These are phyloP conservation scores for Leucoraja erinaceus DNA, from an alignment of 2,113 vertebrate species.

Conservation along the genomic window DNA sequence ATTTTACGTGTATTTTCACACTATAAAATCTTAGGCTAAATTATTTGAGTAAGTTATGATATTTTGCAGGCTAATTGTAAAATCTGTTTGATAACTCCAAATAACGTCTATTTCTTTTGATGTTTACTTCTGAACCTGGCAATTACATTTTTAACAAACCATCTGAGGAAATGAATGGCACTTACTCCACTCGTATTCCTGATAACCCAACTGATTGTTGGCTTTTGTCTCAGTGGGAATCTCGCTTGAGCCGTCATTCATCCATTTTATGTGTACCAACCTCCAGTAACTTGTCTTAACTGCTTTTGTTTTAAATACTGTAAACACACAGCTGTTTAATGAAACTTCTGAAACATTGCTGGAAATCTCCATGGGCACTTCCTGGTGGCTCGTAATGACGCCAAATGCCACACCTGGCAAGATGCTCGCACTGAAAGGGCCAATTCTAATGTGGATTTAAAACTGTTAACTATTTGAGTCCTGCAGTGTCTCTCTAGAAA, in stretches of 20 bases:
- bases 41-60: too few species aligned
- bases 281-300: conserved; percentile 56
- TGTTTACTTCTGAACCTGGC: background rate
- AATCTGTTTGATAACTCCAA: background rate
- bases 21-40: background rate
- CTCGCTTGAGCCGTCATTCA: conserved; percentile 58
- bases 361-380: conserved; percentile 63
- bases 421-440: conserved; percentile 55
- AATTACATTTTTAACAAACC: conserved; percentile 9
- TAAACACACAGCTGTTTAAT: conserved; percentile 66
- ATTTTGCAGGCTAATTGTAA: background rate
- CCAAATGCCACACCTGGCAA: conserved; percentile 67
- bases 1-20: background rate
- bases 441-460: conserved; percentile 59
- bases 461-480: conserved; percentile 57
- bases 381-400: conserved; percentile 67
- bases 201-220: conserved; percentile 57
- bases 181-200: conserved; percentile 59
- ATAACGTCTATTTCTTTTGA: background rate
- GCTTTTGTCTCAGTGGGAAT: conserved; percentile 55
- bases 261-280: conserved; percentile 52
- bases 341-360: conserved; percentile 56
- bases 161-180: conserved; percentile 60
- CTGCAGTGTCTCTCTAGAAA: background rate
- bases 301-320: conserved; percentile 64